A percentile compares a stretch with the other conserved stretches of the same genome.
These are phyloP conservation scores for Anoplopoma fimbria DNA, from an alignment of 2,113 vertebrate species.

Conservation along the genomic window DNA sequence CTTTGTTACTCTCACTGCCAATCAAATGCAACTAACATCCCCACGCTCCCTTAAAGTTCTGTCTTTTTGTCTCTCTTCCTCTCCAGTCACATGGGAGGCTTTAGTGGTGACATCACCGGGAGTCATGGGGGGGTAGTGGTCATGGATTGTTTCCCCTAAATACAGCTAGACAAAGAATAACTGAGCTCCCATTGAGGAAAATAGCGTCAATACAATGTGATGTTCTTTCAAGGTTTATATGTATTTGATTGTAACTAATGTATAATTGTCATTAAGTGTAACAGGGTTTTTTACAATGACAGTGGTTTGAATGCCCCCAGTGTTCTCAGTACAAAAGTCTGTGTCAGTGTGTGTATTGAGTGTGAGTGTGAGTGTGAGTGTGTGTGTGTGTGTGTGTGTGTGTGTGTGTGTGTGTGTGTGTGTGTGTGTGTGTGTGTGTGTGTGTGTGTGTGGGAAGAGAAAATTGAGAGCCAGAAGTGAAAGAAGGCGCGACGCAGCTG, in stretches of 20 bases:
- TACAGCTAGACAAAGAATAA: neutral
- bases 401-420: conserved; percentile 52
- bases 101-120: conserved; percentile 62
- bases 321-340: conserved; percentile 61
- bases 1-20: conserved; percentile 28
- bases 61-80: conserved; percentile 34
- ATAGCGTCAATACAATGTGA: neutral
- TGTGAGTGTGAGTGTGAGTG: conserved; percentile 29
- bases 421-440: conserved; percentile 33
- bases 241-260: neutral
- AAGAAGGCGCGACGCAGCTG: conserved; percentile 69
- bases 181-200: neutral
- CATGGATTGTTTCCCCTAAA: conserved; percentile 21
- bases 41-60: conserved; percentile 41
- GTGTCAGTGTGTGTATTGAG: conserved; percentile 51
- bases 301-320: conserved; percentile 45
- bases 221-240: neutral
- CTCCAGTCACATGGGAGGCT: conserved; percentile 51
- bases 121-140: conserved; percentile 43
- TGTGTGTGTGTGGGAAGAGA: conserved; percentile 56
- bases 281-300: conserved; percentile 29
- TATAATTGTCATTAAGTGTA: neutral
- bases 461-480: conserved; percentile 50
- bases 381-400: conserved; percentile 52
- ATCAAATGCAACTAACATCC: neutral